Evolutionary conservation across 2,797 vertebrate species (phyloP).

Genomic region (Parauchenoglanis ngamensis): DNA sequence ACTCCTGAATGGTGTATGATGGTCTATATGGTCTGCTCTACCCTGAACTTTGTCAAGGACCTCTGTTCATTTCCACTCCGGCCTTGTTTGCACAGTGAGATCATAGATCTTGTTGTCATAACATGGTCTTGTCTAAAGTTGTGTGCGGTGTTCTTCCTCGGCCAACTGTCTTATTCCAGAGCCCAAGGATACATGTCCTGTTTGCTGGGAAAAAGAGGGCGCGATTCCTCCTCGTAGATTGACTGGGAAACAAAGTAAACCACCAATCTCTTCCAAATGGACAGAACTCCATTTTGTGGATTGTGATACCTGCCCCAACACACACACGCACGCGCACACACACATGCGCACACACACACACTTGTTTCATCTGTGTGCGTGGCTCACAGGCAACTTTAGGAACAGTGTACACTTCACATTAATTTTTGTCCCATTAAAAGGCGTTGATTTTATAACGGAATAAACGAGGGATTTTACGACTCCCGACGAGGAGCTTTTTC

Average conservation of each 20-base stretch:
- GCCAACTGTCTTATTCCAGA: neutral
- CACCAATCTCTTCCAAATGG: neutral
- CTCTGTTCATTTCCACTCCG: constrained; percentile 41
- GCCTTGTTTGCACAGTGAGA: constrained; percentile 45
- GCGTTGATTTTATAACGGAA: neutral
- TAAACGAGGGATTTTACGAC: too few species aligned
- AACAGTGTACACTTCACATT: too few species aligned
- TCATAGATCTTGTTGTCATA: constrained; percentile 46
- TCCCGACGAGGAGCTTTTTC: too few species aligned
- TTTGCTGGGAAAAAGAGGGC: neutral
- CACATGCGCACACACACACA: too few species aligned
- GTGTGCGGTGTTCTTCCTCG: constrained; percentile 6
- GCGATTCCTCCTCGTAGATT: neutral
- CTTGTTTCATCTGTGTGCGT: neutral
- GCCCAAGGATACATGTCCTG: constrained; percentile 36
- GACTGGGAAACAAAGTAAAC: neutral
- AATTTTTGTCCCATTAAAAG: neutral
- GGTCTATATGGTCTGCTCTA: neutral
- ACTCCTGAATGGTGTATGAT: neutral
- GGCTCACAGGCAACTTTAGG: neutral
- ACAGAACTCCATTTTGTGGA: too few species aligned
- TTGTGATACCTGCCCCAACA: neutral
- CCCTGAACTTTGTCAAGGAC: constrained; percentile 32
- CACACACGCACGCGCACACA: too few species aligned
- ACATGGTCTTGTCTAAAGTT: constrained; percentile 27